A percentile compares a stretch with the other conserved stretches of the same genome.
Evolutionary conservation across 2,797 vertebrate species (phyloP).

Genomic region (Anguilla obscura): DNA sequence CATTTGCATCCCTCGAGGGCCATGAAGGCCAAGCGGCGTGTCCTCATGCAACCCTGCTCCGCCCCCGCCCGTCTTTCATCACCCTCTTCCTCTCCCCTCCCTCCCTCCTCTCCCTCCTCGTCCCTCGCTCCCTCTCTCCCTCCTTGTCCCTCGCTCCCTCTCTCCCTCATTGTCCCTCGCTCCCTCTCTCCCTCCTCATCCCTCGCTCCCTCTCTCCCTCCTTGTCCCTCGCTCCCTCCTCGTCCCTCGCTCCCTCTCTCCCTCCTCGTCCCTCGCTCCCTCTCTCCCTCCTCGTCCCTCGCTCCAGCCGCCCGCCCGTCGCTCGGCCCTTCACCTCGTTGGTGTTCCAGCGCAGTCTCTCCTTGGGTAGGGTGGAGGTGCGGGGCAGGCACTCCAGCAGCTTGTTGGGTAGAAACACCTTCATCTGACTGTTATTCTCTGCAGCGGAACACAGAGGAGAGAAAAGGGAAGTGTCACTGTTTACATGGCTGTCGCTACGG

Average conservation of each 20-base stretch:
- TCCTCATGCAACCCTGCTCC: background rate
- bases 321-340: constrained; percentile 74
- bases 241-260: background rate
- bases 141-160: no score
- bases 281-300: background rate
- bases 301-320: background rate
- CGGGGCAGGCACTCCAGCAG: constrained; percentile 84
- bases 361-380: constrained; percentile 74
- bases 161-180: background rate
- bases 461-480: background rate
- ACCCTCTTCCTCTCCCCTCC: no score
- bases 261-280: no score
- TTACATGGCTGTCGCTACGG: no score
- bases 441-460: background rate
- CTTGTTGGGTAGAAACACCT: constrained; percentile 86
- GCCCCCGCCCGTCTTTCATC: background rate
- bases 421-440: constrained; percentile 80
- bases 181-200: background rate
- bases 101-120: no score
- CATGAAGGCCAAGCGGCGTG: background rate
- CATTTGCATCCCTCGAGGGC: background rate
- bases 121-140: background rate
- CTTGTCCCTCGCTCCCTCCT: background rate
- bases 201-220: no score
- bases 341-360: constrained; percentile 87